These are phyloP conservation scores for Lampropteryx suffumata DNA, from an alignment of 2,888 invertebrate species.

Conservation along the genomic window DNA sequence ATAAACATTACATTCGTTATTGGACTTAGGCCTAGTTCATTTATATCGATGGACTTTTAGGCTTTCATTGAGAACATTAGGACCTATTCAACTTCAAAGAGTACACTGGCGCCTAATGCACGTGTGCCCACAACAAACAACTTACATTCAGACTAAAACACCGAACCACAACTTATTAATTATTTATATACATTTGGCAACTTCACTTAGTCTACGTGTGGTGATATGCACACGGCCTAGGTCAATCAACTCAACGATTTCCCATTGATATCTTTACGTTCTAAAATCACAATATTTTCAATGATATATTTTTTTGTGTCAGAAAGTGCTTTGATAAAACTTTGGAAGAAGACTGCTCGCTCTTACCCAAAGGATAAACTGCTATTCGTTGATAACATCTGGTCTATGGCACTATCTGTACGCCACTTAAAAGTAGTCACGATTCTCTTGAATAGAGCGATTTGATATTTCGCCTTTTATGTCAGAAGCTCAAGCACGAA, in stretches of 20 bases:
- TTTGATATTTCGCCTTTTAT: neutral
- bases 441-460: slow-evolving; percentile 36
- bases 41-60: slow-evolving; percentile 13
- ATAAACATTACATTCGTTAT: slow-evolving; percentile 30
- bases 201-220: slow-evolving; percentile 74
- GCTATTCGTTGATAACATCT: slow-evolving; percentile 4
- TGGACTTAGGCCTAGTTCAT: slow-evolving; percentile 39
- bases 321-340: slow-evolving; percentile 21
- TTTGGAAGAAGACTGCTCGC: slow-evolving; percentile 1
- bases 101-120: slow-evolving; percentile 15
- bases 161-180: slow-evolving; percentile 41
- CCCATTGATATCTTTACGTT: slow-evolving; percentile 68
- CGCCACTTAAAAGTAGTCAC: slow-evolving; percentile 28
- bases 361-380: slow-evolving; percentile 6
- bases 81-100: slow-evolving; percentile 10
- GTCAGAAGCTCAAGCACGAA: too few relatives aligned
- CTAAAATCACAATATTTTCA: slow-evolving; percentile 70
- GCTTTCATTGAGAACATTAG: slow-evolving; percentile 1
- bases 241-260: slow-evolving; percentile 60
- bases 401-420: slow-evolving; percentile 32
- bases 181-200: slow-evolving; percentile 78
- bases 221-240: slow-evolving; percentile 75
- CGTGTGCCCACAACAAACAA: slow-evolving; percentile 59
- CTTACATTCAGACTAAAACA: slow-evolving; percentile 59
- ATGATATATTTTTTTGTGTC: slow-evolving; percentile 53